A percentile compares a stretch with the other conserved stretches of the same genome.
Conservation (phyloP, 2,888 invertebrate genomes). For the Allacma fusca region DNA sequence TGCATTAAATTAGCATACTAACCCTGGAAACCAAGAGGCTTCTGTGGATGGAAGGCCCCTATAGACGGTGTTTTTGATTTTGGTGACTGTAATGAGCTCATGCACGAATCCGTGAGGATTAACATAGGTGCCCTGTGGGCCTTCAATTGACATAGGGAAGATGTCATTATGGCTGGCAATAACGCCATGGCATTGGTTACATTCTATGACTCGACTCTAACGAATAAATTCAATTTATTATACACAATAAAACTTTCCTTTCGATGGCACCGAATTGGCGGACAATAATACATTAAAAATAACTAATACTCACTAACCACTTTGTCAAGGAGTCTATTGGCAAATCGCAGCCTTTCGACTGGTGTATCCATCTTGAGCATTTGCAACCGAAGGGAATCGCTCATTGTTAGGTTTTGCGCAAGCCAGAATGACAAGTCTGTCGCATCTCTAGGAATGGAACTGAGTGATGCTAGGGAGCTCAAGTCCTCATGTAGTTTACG, state of each 20-base stretch:
- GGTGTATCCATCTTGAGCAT: constrained; percentile 75
- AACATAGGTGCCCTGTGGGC: constrained; percentile 81
- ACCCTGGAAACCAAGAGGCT: constrained; percentile 88
- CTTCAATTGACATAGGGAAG: constrained; percentile 83
- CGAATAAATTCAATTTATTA: no score
- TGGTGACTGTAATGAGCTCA: constrained; percentile 78
- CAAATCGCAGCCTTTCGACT: constrained; percentile 72
- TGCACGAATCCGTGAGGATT: constrained; percentile 82
- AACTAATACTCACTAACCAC: no score
- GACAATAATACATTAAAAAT: no score
- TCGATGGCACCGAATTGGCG: no score
- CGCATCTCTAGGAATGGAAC: constrained; percentile 55
- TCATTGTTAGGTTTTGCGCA: constrained; percentile 77
- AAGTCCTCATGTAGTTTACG: constrained; percentile 52
- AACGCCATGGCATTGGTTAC: constrained; percentile 67
- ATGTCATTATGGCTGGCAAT: constrained; percentile 75
- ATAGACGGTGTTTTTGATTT: constrained; percentile 66
- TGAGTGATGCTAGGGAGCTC: constrained; percentile 50
- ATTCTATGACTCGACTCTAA: constrained; percentile 69
- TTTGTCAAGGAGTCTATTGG: constrained; percentile 67
- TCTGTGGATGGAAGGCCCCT: constrained; percentile 70
- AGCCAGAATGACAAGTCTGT: constrained; percentile 80
- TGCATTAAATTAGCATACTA: no score
- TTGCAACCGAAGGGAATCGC: constrained; percentile 69
- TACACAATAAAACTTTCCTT: no score